These are phyloP conservation scores for Neogobius melanostomus DNA, from an alignment of 2,113 vertebrate species.

Conservation along the genomic window DNA sequence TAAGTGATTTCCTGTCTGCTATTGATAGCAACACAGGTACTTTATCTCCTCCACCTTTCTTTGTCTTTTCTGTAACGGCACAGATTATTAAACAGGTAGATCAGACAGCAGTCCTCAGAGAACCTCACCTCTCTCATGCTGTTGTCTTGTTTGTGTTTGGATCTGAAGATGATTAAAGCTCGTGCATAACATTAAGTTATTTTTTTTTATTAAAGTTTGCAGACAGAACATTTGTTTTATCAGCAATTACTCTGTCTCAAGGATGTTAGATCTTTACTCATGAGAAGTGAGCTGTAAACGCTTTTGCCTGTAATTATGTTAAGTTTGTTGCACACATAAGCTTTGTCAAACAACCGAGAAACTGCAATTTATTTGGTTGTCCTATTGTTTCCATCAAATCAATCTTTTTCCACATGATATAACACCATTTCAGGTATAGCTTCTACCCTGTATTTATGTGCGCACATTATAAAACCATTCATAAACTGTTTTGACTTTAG, in stretches of 20 bases:
- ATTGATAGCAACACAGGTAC: conserved; percentile 48
- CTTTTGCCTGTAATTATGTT: neutral
- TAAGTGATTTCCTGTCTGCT: conserved; percentile 56
- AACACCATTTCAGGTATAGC: no score
- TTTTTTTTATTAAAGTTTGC: neutral
- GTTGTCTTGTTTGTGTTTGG: conserved; percentile 7
- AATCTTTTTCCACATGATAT: no score
- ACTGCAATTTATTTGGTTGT: neutral
- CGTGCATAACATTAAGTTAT: neutral
- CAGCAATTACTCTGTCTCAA: conserved; percentile 2
- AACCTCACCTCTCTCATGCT: conserved; percentile 16
- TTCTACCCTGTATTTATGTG: no score
- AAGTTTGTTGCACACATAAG: neutral
- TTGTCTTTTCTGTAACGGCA: conserved; percentile 37
- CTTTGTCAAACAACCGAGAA: neutral
- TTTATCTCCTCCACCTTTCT: conserved; percentile 37
- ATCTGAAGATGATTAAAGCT: conserved; percentile 5
- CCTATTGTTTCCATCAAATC: no score
- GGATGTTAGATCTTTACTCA: neutral
- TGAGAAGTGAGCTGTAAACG: neutral
- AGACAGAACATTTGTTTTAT: neutral
- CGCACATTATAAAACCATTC: no score
- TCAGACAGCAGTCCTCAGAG: conserved; percentile 30
- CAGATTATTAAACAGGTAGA: conserved; percentile 49
- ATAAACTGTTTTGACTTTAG: no score